Conservation (phyloP, 2,888 invertebrate species). For the Diloba caeruleocephala region DNA sequence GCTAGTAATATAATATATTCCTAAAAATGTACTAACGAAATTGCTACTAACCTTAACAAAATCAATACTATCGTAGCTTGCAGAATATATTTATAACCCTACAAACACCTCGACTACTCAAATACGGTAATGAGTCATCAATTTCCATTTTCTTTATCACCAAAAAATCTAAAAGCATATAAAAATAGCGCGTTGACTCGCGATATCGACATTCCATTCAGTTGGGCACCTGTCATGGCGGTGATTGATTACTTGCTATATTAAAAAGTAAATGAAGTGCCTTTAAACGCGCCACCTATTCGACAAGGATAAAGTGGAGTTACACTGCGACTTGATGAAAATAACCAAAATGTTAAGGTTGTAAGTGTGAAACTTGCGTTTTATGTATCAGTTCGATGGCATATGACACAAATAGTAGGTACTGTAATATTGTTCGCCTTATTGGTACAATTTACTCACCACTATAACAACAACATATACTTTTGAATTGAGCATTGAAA, state of each 20-base stretch:
- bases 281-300: slow-evolving; percentile 68
- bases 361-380: not conserved
- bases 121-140: slow-evolving; percentile 35
- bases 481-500: too few species aligned
- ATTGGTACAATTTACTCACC: too few species aligned
- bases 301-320: slow-evolving; percentile 67
- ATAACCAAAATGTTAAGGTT: slow-evolving; percentile 43
- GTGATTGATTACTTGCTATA: slow-evolving; percentile 81
- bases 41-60: too few species aligned
- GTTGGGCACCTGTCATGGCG: slow-evolving; percentile 69
- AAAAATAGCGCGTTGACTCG: slow-evolving; percentile 60
- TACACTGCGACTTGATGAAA: slow-evolving; percentile 66
- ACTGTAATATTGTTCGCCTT: too few species aligned
- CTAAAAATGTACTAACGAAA: too few species aligned
- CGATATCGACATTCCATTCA: slow-evolving; percentile 73
- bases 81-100: slow-evolving; percentile 5
- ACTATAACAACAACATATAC: too few species aligned
- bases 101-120: not conserved
- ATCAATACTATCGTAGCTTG: too few species aligned
- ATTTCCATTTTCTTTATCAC: slow-evolving; percentile 56
- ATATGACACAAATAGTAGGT: too few species aligned
- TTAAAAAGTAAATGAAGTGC: slow-evolving; percentile 82
- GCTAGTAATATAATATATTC: too few species aligned
- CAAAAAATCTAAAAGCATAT: slow-evolving; percentile 57
- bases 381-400: too few species aligned